Evolutionary conservation across 2,888 invertebrate species (phyloP), one percentile per base, ranked within the genome.

Genomic region (Dioctria linearis): DNA sequence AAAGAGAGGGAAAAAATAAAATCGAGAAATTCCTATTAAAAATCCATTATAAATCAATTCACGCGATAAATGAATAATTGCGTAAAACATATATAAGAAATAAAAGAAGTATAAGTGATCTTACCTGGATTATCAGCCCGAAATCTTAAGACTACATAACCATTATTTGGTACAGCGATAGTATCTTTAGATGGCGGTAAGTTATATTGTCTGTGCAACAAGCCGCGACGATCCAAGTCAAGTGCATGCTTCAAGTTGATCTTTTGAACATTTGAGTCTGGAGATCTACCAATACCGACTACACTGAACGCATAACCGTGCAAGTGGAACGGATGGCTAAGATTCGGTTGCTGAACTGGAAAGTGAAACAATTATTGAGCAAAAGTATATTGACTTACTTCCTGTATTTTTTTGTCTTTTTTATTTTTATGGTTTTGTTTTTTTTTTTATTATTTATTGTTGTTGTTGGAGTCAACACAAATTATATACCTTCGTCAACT

Each of bases 121-220:
- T 25, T 25, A 79, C 96, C 97, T 86, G 96, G 96, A 90, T 97
- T 97, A 86, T 94, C 93, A 80, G 97, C 96, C 84, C 94, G 92
- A 87, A 97, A 94, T 85, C 96, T 91, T 85, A 97, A 89, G 75
- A 96, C 93, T 40, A 95, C 94, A 86, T 96, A 97, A 83, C 97
- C 97, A 85, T 96, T 96, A 86, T 96, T 96, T 5, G 96, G 96
- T 40, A 97, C 94, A 8, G 95, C 94, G n/a, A 96, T 91, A 0
- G 96, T 96, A 86, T 97, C 97, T 88, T 96, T 97, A 25, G 92
- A 90, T 0, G 96, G 95, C 0, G 97, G 96, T 78, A 92, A 89
- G 83, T 93, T 91, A 85, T 95, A 94, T 85, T 95, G 94, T 83
- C 96, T 90, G 84, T 94, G 91, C 39, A 96, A 90, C 80, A 94